These are phyloP conservation scores for Drosophila nebulosa DNA, from an alignment of 1,140 invertebrate species.

Conservation along the genomic window DNA sequence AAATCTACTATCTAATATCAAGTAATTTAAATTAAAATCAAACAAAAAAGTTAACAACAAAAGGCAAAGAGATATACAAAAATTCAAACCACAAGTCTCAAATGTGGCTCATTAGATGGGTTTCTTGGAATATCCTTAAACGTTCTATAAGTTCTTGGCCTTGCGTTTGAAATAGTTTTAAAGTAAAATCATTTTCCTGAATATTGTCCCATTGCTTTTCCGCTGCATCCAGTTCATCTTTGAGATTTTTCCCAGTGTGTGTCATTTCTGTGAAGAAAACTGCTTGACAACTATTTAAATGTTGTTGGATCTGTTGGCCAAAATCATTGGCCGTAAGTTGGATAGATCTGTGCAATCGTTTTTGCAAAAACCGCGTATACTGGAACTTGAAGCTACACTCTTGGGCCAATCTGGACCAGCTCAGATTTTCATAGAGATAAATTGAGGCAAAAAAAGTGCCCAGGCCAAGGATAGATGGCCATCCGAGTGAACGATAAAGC, in stretches of 20 bases:
- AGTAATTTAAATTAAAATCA: conserved; percentile 61
- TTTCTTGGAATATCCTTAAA: conserved; percentile 30
- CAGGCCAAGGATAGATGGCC: conserved; percentile 92
- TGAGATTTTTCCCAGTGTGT: conserved; percentile 5
- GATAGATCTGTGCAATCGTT: conserved; percentile 92
- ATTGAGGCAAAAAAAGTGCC: conserved; percentile 92
- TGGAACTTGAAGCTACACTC: conserved; percentile 97
- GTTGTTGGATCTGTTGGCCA: conserved; percentile 91
- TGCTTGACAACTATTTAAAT: conserved; percentile 19
- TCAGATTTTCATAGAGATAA: conserved; percentile 97
- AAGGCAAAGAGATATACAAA: background rate
- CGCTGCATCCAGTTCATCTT: background rate
- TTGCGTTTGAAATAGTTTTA: conserved; percentile 8
- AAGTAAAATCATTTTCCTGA: conserved; percentile 12
- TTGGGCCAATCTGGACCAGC: conserved; percentile 98
- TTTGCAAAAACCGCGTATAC: conserved; percentile 97
- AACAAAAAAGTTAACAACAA: conserved; percentile 21
- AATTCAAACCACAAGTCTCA: background rate
- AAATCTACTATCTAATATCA: conserved; percentile 67
- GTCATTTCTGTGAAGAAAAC: background rate
- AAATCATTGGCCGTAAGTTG: conserved; percentile 98
- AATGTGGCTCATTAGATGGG: conserved; percentile 19
- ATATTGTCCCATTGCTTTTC: background rate
- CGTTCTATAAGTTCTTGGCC: conserved; percentile 15
- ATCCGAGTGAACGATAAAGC: conserved; percentile 96